Percentiles rank a stretch among this genome's conserved stretches.
phyloP scores from a whole-genome alignment of 1,140 invertebrate species.

The Luehdorfia chinensis region DNA sequence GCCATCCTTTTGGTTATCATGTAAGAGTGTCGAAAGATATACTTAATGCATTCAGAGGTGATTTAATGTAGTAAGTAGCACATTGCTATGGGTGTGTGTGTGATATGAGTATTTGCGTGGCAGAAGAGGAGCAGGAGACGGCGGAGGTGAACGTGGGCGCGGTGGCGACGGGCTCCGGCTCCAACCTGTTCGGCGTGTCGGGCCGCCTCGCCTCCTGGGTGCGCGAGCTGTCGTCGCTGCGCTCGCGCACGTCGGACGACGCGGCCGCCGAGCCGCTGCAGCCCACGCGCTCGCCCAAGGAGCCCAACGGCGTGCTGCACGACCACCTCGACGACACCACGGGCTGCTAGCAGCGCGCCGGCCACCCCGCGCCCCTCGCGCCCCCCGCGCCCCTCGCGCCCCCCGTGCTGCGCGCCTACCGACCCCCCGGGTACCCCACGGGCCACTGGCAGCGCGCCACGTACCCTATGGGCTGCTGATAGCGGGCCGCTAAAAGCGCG shows the following conservation, averaged over 20 bases:
- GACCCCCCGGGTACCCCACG: neutral
- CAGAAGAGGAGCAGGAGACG: constrained; percentile 58
- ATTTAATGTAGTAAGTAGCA: too few species aligned
- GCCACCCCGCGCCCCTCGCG: constrained; percentile 9
- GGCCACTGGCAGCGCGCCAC: constrained; percentile 9
- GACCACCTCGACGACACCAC: constrained; percentile 20
- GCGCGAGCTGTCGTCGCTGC: constrained; percentile 64
- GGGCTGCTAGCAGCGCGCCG: constrained; percentile 33
- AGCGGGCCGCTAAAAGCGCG: too few species aligned
- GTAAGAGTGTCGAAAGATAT: too few species aligned
- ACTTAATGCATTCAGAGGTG: too few species aligned
- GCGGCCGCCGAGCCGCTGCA: constrained; percentile 65
- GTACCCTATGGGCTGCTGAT: too few species aligned
- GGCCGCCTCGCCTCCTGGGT: constrained; percentile 68
- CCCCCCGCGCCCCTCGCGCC: constrained; percentile 19
- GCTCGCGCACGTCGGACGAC: constrained; percentile 50
- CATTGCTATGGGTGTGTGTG: too few species aligned
- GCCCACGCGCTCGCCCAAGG: constrained; percentile 33
- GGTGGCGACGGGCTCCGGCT: constrained; percentile 62
- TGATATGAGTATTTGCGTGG: too few species aligned
- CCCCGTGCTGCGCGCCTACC: neutral
- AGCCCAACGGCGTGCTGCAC: constrained; percentile 31
- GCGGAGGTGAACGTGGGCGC: constrained; percentile 66
- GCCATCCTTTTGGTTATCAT: too few species aligned
- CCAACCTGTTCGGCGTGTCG: constrained; percentile 69